Evolutionary conservation across 2,113 vertebrate species (phyloP).

Genomic region (Xiphophorus hellerii): DNA sequence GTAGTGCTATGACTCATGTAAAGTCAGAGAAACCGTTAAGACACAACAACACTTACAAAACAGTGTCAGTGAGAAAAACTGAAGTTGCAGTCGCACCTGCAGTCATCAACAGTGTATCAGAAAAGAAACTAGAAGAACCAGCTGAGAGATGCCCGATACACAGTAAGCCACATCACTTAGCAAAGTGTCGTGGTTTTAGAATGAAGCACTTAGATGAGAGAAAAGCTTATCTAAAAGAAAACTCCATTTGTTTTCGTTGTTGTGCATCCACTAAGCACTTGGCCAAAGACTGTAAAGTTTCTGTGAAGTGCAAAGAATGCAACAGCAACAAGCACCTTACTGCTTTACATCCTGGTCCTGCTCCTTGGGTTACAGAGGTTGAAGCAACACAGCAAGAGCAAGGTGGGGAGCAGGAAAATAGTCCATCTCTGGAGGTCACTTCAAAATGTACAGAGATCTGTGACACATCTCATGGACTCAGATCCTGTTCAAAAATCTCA

Average conservation of each 20-base stretch:
- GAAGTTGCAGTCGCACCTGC: background rate
- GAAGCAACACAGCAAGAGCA: no score
- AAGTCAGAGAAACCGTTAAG: background rate
- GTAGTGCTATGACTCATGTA: background rate
- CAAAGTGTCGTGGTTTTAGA: background rate
- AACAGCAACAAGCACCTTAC: no score
- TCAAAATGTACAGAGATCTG: no score
- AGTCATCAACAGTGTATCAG: background rate
- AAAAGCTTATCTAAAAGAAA: slow-evolving; percentile 4
- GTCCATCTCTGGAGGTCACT: no score
- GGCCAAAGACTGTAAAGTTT: no score
- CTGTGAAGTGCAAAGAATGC: no score
- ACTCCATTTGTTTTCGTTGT: background rate
- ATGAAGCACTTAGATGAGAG: background rate
- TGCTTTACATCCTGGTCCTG: no score
- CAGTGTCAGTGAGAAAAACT: background rate
- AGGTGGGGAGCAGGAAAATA: no score
- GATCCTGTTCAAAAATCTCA: no score
- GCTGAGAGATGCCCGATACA: background rate
- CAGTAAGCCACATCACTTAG: background rate
- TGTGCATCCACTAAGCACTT: background rate
- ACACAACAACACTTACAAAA: no score
- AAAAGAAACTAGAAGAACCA: background rate
- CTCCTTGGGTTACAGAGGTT: no score
- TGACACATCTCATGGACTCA: no score